A percentile compares a stretch with the other conserved stretches of the same genome.
These are phyloP conservation scores for Temnothorax unifasciatus DNA, from an alignment of 2,888 invertebrate genomes.

Conservation along the genomic window DNA sequence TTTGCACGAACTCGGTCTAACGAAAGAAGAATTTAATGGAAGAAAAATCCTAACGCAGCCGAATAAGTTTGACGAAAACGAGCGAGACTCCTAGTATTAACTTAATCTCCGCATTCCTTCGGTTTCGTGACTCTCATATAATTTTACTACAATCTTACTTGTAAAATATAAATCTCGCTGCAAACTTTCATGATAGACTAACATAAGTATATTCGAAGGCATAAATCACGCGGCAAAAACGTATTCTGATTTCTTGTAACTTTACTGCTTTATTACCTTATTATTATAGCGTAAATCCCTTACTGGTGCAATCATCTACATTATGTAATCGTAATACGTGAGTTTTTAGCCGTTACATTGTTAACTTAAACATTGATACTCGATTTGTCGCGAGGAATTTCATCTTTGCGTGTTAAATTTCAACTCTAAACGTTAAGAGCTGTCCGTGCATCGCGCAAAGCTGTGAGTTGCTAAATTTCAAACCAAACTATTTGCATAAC, in stretches of 20 bases:
- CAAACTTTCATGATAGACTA: conserved; percentile 28
- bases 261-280: not conserved
- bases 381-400: not conserved
- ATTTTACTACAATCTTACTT: conserved; percentile 39
- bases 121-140: conserved; percentile 47
- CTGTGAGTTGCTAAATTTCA: conserved; percentile 2
- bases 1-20: conserved; percentile 25
- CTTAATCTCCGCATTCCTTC: not conserved
- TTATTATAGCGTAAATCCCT: not conserved
- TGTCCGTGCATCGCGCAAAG: not conserved
- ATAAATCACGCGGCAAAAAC: conserved; percentile 40
- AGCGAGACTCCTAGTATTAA: not conserved
- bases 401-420: not conserved
- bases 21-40: conserved; percentile 19
- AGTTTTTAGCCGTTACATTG: not conserved
- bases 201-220: conserved; percentile 3
- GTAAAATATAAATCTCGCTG: conserved; percentile 20
- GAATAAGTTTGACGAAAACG: conserved; percentile 39
- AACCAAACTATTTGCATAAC: conserved; percentile 28
- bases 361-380: not conserved
- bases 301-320: not conserved
- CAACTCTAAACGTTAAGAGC: not conserved
- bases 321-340: not conserved
- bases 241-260: conserved; percentile 11
- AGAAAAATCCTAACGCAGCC: conserved; percentile 11